Conservation (phyloP, 2,888 invertebrate genomes). For the Pterostichus madidus region DNA sequence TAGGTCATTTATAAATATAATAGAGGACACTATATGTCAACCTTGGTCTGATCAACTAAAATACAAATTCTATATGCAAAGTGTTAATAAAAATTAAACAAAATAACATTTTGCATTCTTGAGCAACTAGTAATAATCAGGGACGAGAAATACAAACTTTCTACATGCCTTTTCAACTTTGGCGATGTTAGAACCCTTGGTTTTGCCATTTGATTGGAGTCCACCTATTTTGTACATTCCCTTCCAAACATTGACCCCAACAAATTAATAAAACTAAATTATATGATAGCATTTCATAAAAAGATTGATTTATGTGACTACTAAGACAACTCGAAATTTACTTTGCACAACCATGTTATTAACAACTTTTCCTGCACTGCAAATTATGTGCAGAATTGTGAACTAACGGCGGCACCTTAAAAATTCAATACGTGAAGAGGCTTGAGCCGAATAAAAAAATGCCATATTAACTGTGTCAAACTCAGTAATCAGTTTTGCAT, state of each 20-base stretch:
- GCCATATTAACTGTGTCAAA: constrained; percentile 39
- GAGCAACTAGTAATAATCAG: constrained; percentile 37
- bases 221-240: constrained; percentile 20
- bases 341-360: constrained; percentile 12
- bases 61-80: constrained; percentile 52
- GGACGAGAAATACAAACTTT: constrained; percentile 30
- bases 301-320: constrained; percentile 4
- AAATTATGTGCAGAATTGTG: constrained; percentile 6
- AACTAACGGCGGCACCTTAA: constrained; percentile 8
- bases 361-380: not conserved
- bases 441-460: constrained; percentile 23
- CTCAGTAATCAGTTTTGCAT: constrained; percentile 31
- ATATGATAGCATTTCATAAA: not conserved
- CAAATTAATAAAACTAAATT: constrained; percentile 15
- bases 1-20: constrained; percentile 60
- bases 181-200: not conserved
- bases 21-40: constrained; percentile 54
- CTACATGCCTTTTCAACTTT: constrained; percentile 10
- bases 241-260: constrained; percentile 1
- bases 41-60: constrained; percentile 52
- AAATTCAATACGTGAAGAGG: constrained; percentile 23
- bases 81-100: constrained; percentile 46
- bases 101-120: constrained; percentile 40
- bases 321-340: not conserved
- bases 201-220: not conserved